Conservation (phyloP, 2,888 invertebrate species). For the Melanophora roralis region DNA sequence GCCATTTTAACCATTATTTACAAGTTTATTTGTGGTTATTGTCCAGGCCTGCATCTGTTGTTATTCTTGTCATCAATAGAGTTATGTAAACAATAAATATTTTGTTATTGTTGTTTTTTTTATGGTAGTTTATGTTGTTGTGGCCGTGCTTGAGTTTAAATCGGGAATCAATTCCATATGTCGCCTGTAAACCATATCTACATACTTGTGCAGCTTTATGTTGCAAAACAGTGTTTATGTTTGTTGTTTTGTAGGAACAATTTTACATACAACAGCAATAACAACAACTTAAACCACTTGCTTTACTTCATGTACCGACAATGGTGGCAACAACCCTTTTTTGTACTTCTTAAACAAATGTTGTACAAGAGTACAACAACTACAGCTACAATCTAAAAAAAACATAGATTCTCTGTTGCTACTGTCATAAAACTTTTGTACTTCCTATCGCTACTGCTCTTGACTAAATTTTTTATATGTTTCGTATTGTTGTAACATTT, state of each 20-base stretch:
- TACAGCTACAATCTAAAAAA: neutral
- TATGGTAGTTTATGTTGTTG: too few species aligned
- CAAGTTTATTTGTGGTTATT: conserved; percentile 62
- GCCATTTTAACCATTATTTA: conserved; percentile 53
- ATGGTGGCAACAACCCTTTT: conserved; percentile 45
- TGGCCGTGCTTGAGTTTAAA: conserved; percentile 16
- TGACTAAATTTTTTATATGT: conserved; percentile 21
- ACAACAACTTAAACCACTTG: conserved; percentile 11
- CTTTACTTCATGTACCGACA: conserved; percentile 9
- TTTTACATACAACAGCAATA: conserved; percentile 35
- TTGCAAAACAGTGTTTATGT: conserved; percentile 24
- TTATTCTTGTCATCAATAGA: conserved; percentile 62
- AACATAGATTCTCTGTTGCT: conserved; percentile 27
- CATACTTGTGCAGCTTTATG: conserved; percentile 17
- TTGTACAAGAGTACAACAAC: conserved; percentile 16
- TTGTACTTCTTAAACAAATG: conserved; percentile 23
- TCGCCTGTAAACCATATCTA: neutral
- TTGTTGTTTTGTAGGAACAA: conserved; percentile 9
- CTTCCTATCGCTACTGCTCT: conserved; percentile 22
- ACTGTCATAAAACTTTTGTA: conserved; percentile 5
- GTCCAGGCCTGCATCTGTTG: conserved; percentile 61
- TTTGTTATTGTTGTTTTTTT: neutral
- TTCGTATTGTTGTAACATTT: conserved; percentile 14
- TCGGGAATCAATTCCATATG: neutral
- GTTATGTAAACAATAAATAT: conserved; percentile 61